phyloP scores from a whole-genome alignment of 1,140 invertebrate genomes.

The Zaprionus davidi region DNA sequence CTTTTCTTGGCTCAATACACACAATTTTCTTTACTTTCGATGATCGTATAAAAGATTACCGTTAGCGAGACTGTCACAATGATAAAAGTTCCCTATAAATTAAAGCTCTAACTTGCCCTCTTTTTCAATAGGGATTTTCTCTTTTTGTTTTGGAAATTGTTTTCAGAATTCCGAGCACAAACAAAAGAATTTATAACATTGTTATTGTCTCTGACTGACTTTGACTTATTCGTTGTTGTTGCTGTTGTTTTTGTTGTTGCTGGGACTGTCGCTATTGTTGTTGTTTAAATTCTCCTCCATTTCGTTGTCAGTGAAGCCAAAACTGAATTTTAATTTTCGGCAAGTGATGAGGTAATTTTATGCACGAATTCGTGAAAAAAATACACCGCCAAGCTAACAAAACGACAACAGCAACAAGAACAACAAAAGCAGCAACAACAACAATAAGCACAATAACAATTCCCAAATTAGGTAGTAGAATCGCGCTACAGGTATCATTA shows the following conservation, averaged over 20 bases:
- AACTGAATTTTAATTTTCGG: constrained; percentile 74
- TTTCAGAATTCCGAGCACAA: constrained; percentile 71
- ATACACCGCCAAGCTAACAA: not conserved
- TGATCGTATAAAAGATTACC: constrained; percentile 18
- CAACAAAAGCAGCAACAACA: constrained; percentile 5
- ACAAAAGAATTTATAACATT: constrained; percentile 81
- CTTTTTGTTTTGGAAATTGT: constrained; percentile 65
- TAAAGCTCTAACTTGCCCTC: constrained; percentile 32
- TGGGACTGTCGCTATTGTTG: constrained; percentile 9
- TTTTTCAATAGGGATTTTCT: constrained; percentile 54
- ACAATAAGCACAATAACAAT: constrained; percentile 47
- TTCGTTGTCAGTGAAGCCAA: constrained; percentile 43
- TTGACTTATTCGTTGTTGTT: constrained; percentile 45
- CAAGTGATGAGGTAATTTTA: constrained; percentile 79
- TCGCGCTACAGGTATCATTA: constrained; percentile 58
- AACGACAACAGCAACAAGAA: not conserved
- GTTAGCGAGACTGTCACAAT: constrained; percentile 35
- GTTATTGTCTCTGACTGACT: constrained; percentile 49
- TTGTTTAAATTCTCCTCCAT: constrained; percentile 6
- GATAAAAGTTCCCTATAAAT: constrained; percentile 45
- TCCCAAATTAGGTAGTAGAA: constrained; percentile 57
- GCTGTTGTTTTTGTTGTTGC: constrained; percentile 4
- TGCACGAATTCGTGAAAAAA: constrained; percentile 54
- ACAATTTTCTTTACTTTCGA: constrained; percentile 28
- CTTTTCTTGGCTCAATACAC: constrained; percentile 20